Percentiles rank a stretch among this genome's conserved stretches.
These are phyloP conservation scores for Pachyramphus minor DNA, from an alignment of 2,113 vertebrate species.

Conservation along the genomic window DNA sequence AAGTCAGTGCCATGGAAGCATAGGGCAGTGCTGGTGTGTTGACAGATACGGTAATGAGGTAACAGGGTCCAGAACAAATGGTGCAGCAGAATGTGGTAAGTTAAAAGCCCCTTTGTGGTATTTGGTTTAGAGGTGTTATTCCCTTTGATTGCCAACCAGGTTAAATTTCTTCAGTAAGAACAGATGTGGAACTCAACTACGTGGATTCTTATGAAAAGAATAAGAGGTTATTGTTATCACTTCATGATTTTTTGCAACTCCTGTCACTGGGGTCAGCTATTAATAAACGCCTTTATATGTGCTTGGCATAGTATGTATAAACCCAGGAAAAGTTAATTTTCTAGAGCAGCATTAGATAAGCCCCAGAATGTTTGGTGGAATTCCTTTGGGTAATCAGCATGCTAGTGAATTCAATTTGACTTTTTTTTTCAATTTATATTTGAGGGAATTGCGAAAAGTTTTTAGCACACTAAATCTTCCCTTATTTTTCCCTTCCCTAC, in stretches of 20 bases:
- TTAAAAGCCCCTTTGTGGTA: background rate
- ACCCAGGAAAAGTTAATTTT: background rate
- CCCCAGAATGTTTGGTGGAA: background rate
- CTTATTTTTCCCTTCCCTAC: background rate
- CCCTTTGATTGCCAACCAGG: background rate
- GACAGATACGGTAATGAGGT: conserved; percentile 95
- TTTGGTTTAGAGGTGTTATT: background rate
- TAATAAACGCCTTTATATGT: background rate
- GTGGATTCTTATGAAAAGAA: background rate
- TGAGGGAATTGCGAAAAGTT: background rate
- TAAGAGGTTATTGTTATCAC: background rate
- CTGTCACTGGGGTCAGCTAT: background rate
- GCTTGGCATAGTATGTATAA: background rate
- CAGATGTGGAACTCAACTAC: background rate
- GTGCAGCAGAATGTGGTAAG: conserved; percentile 87
- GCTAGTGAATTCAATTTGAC: background rate
- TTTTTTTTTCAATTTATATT: background rate
- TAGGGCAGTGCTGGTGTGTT: conserved; percentile 95
- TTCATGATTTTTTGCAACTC: background rate
- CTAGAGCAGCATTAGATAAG: background rate
- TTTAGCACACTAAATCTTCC: background rate
- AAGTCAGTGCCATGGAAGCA: conserved; percentile 88
- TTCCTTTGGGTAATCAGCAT: background rate
- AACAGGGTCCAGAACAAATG: conserved; percentile 82
- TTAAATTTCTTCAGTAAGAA: background rate